phyloP scores from a whole-genome alignment of 2,113 vertebrate genomes.

The Odocoileus hemionus region DNA sequence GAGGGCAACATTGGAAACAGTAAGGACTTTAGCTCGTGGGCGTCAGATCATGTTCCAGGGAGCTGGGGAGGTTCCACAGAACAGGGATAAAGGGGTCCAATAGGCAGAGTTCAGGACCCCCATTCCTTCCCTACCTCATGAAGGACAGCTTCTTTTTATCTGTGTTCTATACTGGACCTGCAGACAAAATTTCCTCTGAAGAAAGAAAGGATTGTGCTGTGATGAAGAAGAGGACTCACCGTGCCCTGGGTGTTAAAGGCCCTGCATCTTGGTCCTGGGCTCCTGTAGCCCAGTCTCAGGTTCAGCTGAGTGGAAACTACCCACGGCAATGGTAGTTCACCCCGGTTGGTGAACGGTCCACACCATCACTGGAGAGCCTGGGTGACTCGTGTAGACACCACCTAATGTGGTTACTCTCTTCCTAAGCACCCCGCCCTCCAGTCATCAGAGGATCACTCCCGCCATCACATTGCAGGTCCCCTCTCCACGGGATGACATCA shows the following conservation, averaged over 20 bases:
- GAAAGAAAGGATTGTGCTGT: background rate
- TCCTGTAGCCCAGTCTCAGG: background rate
- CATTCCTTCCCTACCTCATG: background rate
- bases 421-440: background rate
- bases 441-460: background rate
- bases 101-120: background rate
- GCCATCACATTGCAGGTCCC: background rate
- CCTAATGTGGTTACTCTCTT: background rate
- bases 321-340: too few relatives aligned
- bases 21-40: background rate
- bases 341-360: background rate
- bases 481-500: background rate
- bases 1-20: background rate
- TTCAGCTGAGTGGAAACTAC: background rate
- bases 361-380: background rate
- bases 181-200: background rate
- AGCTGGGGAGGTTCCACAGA: background rate
- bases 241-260: background rate
- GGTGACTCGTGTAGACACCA: background rate
- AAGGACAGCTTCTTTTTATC: background rate
- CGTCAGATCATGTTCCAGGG: background rate
- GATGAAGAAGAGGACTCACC: fast-evolving
- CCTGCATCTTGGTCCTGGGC: too few relatives aligned
- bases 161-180: background rate
- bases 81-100: background rate